Percentiles rank a stretch among this genome's conserved stretches.
Evolutionary conservation across 2,797 vertebrate genomes (phyloP).

Genomic region (Hippopotamyrus pictus): DNA sequence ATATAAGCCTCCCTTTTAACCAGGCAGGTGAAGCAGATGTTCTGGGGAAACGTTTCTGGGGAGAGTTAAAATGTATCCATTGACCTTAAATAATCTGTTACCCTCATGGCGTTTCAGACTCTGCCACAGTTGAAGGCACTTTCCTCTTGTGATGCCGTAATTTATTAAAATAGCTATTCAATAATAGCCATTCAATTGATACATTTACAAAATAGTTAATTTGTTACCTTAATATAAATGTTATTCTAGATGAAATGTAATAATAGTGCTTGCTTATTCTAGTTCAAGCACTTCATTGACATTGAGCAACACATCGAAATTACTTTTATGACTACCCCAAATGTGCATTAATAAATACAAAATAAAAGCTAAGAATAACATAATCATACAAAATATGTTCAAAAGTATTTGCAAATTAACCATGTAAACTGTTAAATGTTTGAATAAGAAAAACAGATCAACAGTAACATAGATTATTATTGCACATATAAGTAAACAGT

Average conservation of each 20-base stretch:
- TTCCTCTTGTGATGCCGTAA: neutral
- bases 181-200: neutral
- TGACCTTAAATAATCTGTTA: slow-evolving; percentile 12
- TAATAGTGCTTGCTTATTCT: neutral
- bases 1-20: neutral
- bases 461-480: neutral
- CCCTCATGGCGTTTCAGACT: neutral
- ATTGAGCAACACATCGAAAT: neutral
- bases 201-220: neutral
- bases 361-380: neutral
- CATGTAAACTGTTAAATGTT: neutral
- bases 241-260: neutral
- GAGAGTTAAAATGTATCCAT: neutral
- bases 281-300: neutral
- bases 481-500: neutral
- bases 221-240: neutral
- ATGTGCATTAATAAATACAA: neutral
- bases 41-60: neutral
- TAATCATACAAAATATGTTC: neutral
- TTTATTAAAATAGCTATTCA: neutral
- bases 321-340: neutral
- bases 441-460: neutral
- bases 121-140: neutral
- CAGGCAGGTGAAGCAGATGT: slow-evolving; percentile 24
- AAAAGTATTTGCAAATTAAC: neutral